Conservation (phyloP, 2,113 vertebrate species). For the Cyprinus carpio region DNA sequence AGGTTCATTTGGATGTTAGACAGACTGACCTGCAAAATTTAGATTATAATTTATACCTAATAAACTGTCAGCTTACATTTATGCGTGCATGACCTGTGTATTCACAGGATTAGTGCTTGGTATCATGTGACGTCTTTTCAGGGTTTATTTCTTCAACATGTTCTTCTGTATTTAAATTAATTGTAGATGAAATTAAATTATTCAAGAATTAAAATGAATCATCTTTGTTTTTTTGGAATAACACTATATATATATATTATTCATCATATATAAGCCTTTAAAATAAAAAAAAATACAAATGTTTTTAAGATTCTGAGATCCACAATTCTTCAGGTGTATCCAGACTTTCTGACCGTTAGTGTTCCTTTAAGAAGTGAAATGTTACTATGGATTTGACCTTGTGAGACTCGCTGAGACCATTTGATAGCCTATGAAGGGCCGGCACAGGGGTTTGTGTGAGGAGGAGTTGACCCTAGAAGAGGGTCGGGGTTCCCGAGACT, state of each 20-base stretch:
- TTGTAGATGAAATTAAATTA: background rate
- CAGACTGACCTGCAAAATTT: conserved; percentile 53
- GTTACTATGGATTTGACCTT: too few relatives aligned
- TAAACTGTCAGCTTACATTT: conserved; percentile 31
- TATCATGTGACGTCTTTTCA: background rate
- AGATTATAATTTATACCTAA: conserved; percentile 64
- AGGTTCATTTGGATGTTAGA: conserved; percentile 58
- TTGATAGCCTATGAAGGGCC: too few relatives aligned
- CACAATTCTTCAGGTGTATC: background rate
- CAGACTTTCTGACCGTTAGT: background rate
- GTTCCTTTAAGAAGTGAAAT: background rate
- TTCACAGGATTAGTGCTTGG: background rate
- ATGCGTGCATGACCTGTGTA: conserved; percentile 15
- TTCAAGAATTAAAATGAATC: background rate
- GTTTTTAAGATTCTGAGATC: too few relatives aligned
- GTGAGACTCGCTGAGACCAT: too few relatives aligned
- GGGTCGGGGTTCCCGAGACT: conserved; percentile 65
- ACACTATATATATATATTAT: too few relatives aligned
- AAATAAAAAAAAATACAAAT: too few relatives aligned
- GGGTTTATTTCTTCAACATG: background rate
- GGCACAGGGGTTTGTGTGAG: too few relatives aligned
- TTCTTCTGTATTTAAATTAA: background rate
- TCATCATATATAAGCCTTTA: too few relatives aligned
- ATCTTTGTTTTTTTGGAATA: background rate
- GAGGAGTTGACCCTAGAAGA: too few relatives aligned